Conservation (phyloP, 1,140 invertebrate genomes). For the Listronotus oregonensis region DNA sequence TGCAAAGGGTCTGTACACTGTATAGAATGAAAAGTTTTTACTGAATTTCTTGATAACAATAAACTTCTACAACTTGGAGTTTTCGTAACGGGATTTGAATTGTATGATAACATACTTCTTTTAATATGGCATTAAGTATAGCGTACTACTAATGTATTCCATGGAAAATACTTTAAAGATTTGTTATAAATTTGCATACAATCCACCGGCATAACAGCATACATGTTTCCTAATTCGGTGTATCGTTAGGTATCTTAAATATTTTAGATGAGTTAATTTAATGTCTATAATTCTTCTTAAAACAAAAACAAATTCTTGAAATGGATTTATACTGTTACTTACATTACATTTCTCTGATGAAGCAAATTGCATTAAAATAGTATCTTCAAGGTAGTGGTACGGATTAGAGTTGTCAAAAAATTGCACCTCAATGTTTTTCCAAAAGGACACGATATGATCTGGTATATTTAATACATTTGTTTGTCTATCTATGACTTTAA, state of each 20-base stretch:
- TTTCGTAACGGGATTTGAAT: not conserved
- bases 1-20: constrained; percentile 10
- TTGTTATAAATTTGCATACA: constrained; percentile 32
- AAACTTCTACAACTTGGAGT: not conserved
- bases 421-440: constrained; percentile 15
- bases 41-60: not conserved
- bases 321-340: not conserved
- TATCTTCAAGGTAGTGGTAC: constrained; percentile 26
- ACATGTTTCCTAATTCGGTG: constrained; percentile 17
- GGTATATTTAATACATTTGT: not conserved
- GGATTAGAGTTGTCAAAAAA: constrained; percentile 15
- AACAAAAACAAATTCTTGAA: constrained; percentile 27
- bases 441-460: constrained; percentile 11
- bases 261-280: constrained; percentile 34
- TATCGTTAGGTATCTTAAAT: constrained; percentile 35
- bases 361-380: constrained; percentile 32
- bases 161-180: constrained; percentile 25
- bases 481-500: constrained; percentile 9
- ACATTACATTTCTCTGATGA: not conserved
- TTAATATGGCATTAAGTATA: constrained; percentile 29
- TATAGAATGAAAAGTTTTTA: constrained; percentile 9
- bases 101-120: constrained; percentile 24
- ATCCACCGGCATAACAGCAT: constrained; percentile 8
- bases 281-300: constrained; percentile 31
- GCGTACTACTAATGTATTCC: constrained; percentile 19